A percentile compares a stretch with the other conserved stretches of the same genome.
Evolutionary conservation across 2,113 vertebrate genomes (phyloP).

Genomic region (Peromyscus polionotus): DNA sequence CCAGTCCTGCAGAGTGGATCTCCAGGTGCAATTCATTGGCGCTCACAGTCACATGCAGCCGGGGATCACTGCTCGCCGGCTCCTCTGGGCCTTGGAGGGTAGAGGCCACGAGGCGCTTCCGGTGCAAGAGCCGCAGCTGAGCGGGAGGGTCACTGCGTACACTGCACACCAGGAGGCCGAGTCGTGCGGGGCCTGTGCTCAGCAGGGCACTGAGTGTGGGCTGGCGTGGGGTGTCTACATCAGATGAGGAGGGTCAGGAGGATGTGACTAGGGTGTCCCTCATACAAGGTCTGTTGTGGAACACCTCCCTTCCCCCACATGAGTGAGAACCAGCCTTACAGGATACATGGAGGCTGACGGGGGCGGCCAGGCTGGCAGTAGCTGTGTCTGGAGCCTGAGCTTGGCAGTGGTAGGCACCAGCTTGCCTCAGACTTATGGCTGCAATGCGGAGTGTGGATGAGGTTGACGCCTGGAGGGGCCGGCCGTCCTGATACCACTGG

Average conservation of each 20-base stretch:
- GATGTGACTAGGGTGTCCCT: not conserved
- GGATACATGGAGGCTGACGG: constrained; percentile 66
- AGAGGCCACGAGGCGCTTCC: constrained; percentile 75
- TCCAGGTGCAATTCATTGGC: constrained; percentile 80
- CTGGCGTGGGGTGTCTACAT: constrained; percentile 81
- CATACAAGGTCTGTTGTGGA: not conserved
- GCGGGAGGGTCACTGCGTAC: constrained; percentile 85
- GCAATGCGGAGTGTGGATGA: constrained; percentile 42
- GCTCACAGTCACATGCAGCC: constrained; percentile 42
- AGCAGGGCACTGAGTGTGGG: constrained; percentile 79
- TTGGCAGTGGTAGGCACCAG: constrained; percentile 86
- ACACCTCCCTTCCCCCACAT: not conserved
- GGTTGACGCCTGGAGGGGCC: constrained; percentile 26
- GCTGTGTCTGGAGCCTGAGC: not conserved
- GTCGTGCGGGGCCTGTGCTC: constrained; percentile 57
- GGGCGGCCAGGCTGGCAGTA: not conserved
- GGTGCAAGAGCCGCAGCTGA: constrained; percentile 77
- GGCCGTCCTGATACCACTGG: constrained; percentile 85
- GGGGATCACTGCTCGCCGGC: constrained; percentile 21
- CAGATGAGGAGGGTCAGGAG: not conserved
- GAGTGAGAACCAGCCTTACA: constrained; percentile 78
- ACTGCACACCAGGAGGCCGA: constrained; percentile 82
- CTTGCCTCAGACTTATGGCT: constrained; percentile 46
- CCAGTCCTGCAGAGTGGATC: constrained; percentile 72
- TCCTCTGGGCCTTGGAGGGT: not conserved